A percentile compares a stretch with the other conserved stretches of the same genome.
Conservation (phyloP, 2,113 vertebrate genomes). For the Phaetusa simplex region DNA sequence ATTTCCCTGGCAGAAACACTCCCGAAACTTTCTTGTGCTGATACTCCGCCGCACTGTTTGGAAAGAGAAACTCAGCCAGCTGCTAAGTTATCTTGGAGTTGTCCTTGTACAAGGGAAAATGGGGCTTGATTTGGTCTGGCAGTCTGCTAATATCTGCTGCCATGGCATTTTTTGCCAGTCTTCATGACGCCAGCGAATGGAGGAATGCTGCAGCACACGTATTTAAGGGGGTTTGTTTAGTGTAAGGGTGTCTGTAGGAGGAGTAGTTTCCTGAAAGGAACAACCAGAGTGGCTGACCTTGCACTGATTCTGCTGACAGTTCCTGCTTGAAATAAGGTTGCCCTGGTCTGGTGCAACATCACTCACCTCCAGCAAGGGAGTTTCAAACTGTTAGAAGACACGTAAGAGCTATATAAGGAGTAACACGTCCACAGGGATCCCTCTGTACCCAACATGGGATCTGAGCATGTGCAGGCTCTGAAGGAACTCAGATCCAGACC, state of each 20-base stretch:
- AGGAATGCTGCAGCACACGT: neutral
- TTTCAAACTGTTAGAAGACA: neutral
- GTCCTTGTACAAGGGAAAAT: conserved; percentile 44
- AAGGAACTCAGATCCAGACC: neutral
- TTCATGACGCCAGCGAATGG: neutral
- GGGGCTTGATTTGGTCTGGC: conserved; percentile 35
- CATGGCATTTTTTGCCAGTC: conserved; percentile 51
- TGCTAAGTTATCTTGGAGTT: conserved; percentile 33
- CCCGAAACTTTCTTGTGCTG: neutral
- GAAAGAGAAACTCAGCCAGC: conserved; percentile 2
- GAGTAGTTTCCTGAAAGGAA: conserved; percentile 53
- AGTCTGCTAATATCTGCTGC: conserved; percentile 43
- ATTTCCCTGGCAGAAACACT: neutral
- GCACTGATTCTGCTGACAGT: conserved; percentile 34
- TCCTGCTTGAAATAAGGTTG: conserved; percentile 37
- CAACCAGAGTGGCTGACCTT: conserved; percentile 4
- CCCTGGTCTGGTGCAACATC: neutral
- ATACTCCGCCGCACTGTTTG: neutral
- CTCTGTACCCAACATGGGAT: neutral
- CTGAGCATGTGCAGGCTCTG: neutral
- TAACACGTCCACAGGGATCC: neutral
- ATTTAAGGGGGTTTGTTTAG: conserved; percentile 26
- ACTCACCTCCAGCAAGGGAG: neutral
- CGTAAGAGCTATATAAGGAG: neutral
- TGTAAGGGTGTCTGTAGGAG: conserved; percentile 1